Conservation (phyloP, 2,113 vertebrate species). For the Sarotherodon lohbergeri region DNA sequence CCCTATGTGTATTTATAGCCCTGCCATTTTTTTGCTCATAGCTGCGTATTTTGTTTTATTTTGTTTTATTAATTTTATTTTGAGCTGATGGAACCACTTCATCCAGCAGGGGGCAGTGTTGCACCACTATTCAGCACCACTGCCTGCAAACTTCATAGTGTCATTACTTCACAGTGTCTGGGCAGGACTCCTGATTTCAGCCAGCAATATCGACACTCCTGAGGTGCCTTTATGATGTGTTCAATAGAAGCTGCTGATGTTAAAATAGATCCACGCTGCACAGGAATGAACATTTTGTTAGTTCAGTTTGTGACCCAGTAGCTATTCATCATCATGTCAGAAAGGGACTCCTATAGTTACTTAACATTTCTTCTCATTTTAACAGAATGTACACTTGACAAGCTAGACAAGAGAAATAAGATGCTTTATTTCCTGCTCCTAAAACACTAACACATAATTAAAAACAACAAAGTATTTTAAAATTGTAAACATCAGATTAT, state of each 20-base stretch:
- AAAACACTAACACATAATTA: neutral
- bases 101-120: constrained; percentile 39
- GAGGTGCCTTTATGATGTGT: neutral
- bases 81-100: neutral
- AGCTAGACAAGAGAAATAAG: neutral
- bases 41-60: neutral
- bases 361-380: neutral
- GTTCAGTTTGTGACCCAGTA: neutral
- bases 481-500: neutral
- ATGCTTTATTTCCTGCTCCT: neutral
- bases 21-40: neutral
- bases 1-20: neutral
- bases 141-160: neutral
- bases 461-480: neutral
- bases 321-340: neutral
- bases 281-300: neutral
- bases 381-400: neutral
- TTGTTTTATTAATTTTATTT: neutral
- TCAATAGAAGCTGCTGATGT: neutral
- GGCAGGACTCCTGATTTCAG: neutral
- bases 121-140: neutral
- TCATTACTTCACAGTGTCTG: neutral
- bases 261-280: neutral
- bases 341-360: neutral
- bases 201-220: neutral